Conservation (phyloP, 2,888 invertebrate genomes). For the Melinaea menophilus region DNA sequence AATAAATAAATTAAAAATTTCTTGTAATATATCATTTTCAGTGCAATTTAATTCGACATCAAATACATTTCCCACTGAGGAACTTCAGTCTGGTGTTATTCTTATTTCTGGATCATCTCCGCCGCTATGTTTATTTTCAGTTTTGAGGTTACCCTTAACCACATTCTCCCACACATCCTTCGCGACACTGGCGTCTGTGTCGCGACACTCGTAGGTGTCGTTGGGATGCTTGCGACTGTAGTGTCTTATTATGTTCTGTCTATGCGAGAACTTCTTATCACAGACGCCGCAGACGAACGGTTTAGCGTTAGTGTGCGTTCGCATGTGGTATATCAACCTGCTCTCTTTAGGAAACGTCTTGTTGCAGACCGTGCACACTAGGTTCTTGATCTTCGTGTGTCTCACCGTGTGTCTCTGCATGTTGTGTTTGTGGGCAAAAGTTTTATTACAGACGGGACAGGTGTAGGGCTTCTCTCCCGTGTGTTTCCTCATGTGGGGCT, state of each 20-base stretch:
- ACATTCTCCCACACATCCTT: constrained; percentile 50
- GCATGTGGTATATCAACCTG: constrained; percentile 57
- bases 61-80: too few relatives aligned
- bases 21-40: too few relatives aligned
- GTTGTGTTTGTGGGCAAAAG: constrained; percentile 57
- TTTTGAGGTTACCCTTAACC: constrained; percentile 21
- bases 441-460: constrained; percentile 49
- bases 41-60: too few relatives aligned
- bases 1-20: too few relatives aligned
- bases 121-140: too few relatives aligned
- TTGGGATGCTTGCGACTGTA: constrained; percentile 58
- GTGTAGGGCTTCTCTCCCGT: constrained; percentile 49
- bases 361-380: constrained; percentile 54
- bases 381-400: constrained; percentile 49
- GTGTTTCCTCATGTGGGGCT: constrained; percentile 50
- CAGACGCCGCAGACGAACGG: constrained; percentile 53
- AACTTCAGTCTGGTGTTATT: too few relatives aligned
- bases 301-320: constrained; percentile 51
- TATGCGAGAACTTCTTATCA: constrained; percentile 55
- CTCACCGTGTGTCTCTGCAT: constrained; percentile 51
- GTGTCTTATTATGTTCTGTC: constrained; percentile 57
- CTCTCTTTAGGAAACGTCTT: constrained; percentile 59
- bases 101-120: too few relatives aligned
- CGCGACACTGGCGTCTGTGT: constrained; percentile 57
- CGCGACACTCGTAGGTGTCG: constrained; percentile 41